A percentile compares a stretch with the other conserved stretches of the same genome.
These are phyloP conservation scores for Lottia gigantea DNA, from an alignment of 2,888 invertebrate genomes.

Conservation along the genomic window DNA sequence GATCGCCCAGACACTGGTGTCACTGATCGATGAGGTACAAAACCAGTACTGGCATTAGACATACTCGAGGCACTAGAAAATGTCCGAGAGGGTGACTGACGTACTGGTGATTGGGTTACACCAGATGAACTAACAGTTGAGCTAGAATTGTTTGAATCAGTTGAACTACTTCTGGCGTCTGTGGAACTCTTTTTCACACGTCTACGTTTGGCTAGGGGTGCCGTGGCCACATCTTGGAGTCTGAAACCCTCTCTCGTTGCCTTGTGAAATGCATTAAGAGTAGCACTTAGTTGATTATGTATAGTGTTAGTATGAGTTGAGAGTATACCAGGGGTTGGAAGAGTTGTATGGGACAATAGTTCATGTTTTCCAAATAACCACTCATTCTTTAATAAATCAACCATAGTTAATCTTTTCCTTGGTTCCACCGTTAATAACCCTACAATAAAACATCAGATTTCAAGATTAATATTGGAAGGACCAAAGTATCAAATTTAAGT, in stretches of 20 bases:
- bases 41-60: conserved; percentile 55
- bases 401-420: conserved; percentile 77
- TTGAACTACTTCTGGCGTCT: conserved; percentile 57
- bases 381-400: conserved; percentile 76
- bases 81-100: conserved; percentile 49
- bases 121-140: conserved; percentile 36
- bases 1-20: conserved; percentile 1
- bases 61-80: conserved; percentile 49
- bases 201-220: conserved; percentile 78
- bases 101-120: conserved; percentile 32
- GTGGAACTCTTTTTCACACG: conserved; percentile 70
- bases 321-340: conserved; percentile 76
- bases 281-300: conserved; percentile 74
- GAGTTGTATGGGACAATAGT: conserved; percentile 71
- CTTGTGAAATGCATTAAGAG: conserved; percentile 77
- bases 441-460: conserved; percentile 42
- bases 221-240: conserved; percentile 78
- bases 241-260: conserved; percentile 80
- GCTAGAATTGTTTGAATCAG: conserved; percentile 58
- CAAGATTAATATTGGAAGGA: too few relatives aligned
- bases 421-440: conserved; percentile 85
- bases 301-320: conserved; percentile 69
- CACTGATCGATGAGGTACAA: conserved; percentile 43
- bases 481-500: too few relatives aligned
- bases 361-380: conserved; percentile 74